These are phyloP conservation scores for Delia radicum DNA, from an alignment of 1,140 invertebrate genomes.

Conservation along the genomic window DNA sequence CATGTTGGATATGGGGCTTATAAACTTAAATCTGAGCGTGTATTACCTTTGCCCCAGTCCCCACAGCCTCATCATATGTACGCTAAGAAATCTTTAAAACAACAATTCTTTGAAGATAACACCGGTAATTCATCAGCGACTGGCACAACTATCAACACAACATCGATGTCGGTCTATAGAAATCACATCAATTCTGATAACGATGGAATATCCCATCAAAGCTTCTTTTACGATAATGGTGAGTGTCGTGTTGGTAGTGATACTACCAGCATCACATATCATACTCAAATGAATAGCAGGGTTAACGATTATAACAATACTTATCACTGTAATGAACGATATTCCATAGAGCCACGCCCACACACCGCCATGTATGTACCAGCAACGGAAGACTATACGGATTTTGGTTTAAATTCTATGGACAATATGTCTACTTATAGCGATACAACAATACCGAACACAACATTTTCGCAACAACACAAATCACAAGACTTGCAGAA, in stretches of 20 bases:
- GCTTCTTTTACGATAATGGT: neutral
- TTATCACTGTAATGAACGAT: neutral
- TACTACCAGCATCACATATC: too few relatives aligned
- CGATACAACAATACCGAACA: slow-evolving; percentile 34
- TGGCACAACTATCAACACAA: neutral
- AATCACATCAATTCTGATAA: neutral
- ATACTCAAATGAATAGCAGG: neutral
- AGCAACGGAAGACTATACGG: slow-evolving; percentile 60
- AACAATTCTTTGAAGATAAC: neutral
- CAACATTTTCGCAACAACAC: slow-evolving; percentile 31
- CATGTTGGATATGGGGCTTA: neutral
- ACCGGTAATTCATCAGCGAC: neutral
- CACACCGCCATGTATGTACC: slow-evolving; percentile 47
- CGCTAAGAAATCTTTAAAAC: neutral
- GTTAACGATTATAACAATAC: neutral
- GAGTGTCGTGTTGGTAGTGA: too few relatives aligned
- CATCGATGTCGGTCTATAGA: neutral
- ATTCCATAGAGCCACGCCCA: slow-evolving; percentile 27
- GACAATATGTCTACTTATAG: slow-evolving; percentile 42
- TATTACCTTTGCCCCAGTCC: slow-evolving; percentile 5
- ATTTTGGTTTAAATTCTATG: slow-evolving; percentile 66
- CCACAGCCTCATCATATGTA: neutral
- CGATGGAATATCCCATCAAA: neutral
- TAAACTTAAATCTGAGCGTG: neutral
- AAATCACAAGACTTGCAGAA: slow-evolving; percentile 45